Conservation (phyloP, 1,140 invertebrate species). For the Mizuhopecten yessoensis region DNA sequence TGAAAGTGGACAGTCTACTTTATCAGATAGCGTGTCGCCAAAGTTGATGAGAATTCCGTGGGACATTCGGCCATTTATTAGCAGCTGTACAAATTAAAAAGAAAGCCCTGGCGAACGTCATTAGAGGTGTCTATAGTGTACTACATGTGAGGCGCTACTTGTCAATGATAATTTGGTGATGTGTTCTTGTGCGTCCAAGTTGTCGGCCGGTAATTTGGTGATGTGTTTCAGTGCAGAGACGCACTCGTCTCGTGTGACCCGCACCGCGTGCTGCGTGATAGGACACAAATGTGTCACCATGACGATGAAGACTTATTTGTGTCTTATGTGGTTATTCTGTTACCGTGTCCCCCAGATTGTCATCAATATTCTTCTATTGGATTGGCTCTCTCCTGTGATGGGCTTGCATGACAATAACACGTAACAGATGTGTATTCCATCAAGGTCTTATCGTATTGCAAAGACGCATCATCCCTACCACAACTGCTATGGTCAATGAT, state of each 20-base stretch:
- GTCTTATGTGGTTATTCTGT: not conserved
- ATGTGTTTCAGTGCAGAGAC: constrained; percentile 1
- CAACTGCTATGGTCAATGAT: not conserved
- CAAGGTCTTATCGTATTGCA: constrained; percentile 25
- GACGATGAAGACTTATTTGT: not conserved
- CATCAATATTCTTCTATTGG: constrained; percentile 44
- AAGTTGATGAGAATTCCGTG: constrained; percentile 10
- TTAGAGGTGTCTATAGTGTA: not conserved
- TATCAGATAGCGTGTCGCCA: constrained; percentile 31
- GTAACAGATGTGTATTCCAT: constrained; percentile 44
- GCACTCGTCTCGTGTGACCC: not conserved
- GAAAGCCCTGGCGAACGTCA: constrained; percentile 10
- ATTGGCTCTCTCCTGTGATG: constrained; percentile 27
- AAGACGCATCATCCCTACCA: constrained; percentile 14
- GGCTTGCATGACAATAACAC: constrained; percentile 46
- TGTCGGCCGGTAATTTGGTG: not conserved
- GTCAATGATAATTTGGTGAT: constrained; percentile 39
- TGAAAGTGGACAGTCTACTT: not conserved
- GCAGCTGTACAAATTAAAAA: constrained; percentile 7
- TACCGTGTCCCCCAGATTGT: constrained; percentile 43
- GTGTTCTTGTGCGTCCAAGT: constrained; percentile 20
- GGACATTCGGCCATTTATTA: constrained; percentile 20
- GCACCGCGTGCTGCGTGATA: not conserved
- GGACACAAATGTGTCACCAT: constrained; percentile 39
- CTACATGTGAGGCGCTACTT: not conserved